These are phyloP conservation scores for Catajapyx aquilonaris DNA, from an alignment of 1,140 invertebrate species.

Conservation along the genomic window DNA sequence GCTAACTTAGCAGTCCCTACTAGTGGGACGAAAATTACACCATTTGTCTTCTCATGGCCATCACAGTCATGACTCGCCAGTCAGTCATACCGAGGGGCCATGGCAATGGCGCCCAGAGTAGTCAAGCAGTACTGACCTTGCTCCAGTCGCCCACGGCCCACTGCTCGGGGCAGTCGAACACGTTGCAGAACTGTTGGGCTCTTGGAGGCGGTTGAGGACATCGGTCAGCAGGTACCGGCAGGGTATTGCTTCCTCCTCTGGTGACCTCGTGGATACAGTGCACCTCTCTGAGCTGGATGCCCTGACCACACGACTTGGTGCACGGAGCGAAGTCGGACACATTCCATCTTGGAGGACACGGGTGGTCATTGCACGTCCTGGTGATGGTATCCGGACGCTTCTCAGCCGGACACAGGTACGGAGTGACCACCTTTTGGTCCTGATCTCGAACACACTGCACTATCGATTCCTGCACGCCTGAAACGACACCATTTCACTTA, in stretches of 20 bases:
- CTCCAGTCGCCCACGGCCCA: slow-evolving; percentile 70
- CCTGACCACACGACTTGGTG: slow-evolving; percentile 77
- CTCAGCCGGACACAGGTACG: slow-evolving; percentile 57
- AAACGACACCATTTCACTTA: too few relatives aligned
- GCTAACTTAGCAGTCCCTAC: not conserved
- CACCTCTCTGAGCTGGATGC: slow-evolving; percentile 66
- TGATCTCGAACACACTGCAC: slow-evolving; percentile 74
- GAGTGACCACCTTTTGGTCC: slow-evolving; percentile 59
- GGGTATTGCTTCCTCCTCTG: slow-evolving; percentile 57
- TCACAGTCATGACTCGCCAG: too few relatives aligned
- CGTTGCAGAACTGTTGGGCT: slow-evolving; percentile 74
- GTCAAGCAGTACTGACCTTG: slow-evolving; percentile 30
- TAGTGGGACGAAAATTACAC: too few relatives aligned
- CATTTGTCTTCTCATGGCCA: too few relatives aligned
- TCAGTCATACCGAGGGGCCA: too few relatives aligned
- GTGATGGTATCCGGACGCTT: slow-evolving; percentile 69
- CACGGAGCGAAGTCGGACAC: slow-evolving; percentile 44
- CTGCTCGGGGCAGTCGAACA: slow-evolving; percentile 67
- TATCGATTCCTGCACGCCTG: slow-evolving; percentile 63
- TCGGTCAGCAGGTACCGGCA: slow-evolving; percentile 68
- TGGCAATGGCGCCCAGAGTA: too few relatives aligned
- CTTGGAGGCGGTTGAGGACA: slow-evolving; percentile 69
- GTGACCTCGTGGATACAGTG: slow-evolving; percentile 86
- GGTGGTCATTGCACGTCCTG: slow-evolving; percentile 80
- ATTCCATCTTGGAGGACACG: slow-evolving; percentile 78